Base-by-base conservation (phyloP, 2,797 vertebrate species). In the Malurus splendens region DNA sequence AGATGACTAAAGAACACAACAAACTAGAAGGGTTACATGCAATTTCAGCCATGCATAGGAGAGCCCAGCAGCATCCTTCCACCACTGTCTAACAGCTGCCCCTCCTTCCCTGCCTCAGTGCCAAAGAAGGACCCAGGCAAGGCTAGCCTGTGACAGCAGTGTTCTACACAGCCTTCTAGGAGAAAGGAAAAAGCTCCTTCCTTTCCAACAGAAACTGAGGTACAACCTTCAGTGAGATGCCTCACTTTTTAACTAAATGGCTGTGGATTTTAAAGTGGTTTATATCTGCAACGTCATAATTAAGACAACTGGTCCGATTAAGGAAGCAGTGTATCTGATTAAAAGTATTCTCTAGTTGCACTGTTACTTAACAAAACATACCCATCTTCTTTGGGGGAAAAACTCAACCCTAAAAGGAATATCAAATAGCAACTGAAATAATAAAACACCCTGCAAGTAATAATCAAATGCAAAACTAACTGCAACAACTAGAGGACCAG, bases 81-180 rank as follows among this genome's bases (percentile, higher is more conserved):
- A 65, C 22, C 42, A 52, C 36, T 28, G 14, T 30, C 32, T n/a
- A 48, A 13, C n/a, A 57, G 24, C 1, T 75, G 12, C 14, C 11
- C 12, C 17, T 45, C 44, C 22, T 45, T 45, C 44, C 44, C 44
- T 45, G 44, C 22, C 44, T 23, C 44, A 45, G 44, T 23, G 44
- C 7, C 44, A 45, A 45, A 22, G 44, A 73, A 41, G 16, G 45
- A 78, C 7, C 6, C 8, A 36, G 1, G 2, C 14, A 64, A 38
- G 2, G 13, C 56, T 13, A 11, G n/a, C 14, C n/a, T 28, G 27
- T 0, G 0, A 56, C 0, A 4, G 18, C 18, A 70, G 55, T 6
- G 2, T 27, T 73, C 44, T 38, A 66, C 18, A 33, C 0, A 1
- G 18, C 19, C 48, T 77, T 59, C 28, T 7, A n/a, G 15, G 3